These are phyloP conservation scores for Monopterus albus DNA, from an alignment of 2,113 vertebrate genomes.

Conservation along the genomic window DNA sequence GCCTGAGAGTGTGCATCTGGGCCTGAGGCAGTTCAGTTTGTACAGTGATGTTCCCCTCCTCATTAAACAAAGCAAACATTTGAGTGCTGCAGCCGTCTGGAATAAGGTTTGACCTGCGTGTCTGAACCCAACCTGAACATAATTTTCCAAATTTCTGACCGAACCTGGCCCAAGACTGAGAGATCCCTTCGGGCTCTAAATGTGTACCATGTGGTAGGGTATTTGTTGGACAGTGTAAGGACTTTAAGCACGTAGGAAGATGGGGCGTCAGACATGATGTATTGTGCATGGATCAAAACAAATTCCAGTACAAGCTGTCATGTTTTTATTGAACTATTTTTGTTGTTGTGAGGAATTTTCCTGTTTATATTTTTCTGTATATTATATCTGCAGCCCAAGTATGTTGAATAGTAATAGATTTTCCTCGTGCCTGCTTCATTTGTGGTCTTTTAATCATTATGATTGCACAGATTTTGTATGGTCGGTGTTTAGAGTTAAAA, in stretches of 20 bases:
- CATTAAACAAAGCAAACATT: too few species aligned
- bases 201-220: background rate
- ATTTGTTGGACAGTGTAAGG: slow-evolving; percentile 3
- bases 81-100: too few species aligned
- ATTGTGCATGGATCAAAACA: background rate
- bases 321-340: background rate
- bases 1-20: too few species aligned
- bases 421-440: background rate
- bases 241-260: background rate
- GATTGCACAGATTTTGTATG: slow-evolving; percentile 1
- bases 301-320: background rate
- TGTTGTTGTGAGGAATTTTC: background rate
- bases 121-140: too few species aligned
- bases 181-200: too few species aligned
- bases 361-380: background rate
- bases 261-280: background rate
- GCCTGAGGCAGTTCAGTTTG: too few species aligned
- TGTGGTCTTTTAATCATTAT: background rate
- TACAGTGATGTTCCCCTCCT: too few species aligned
- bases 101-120: too few species aligned
- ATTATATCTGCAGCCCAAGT: background rate
- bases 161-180: too few species aligned
- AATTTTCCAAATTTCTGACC: too few species aligned
- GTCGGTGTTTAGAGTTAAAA: slow-evolving; percentile 27
- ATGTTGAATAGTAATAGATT: background rate